Evolutionary conservation across 2,797 vertebrate genomes (phyloP).

Genomic region (Vultur gryphus): DNA sequence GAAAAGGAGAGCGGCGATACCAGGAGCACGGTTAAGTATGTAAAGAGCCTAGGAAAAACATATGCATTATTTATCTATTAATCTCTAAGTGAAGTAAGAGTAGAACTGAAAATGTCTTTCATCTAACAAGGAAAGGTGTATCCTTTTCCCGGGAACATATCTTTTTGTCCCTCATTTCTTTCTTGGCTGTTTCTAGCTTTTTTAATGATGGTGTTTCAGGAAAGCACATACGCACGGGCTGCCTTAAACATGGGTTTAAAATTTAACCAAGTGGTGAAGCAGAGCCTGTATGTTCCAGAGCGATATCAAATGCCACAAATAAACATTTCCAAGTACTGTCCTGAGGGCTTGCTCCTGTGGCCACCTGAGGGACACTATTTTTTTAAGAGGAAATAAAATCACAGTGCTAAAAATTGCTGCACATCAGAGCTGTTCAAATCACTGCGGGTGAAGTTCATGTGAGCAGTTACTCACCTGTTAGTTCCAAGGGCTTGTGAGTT

Average conservation of each 20-base stretch:
- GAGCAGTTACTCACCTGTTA: neutral
- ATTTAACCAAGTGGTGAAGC: neutral
- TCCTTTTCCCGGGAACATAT: fast-evolving
- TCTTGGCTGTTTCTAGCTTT: neutral
- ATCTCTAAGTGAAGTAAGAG: neutral
- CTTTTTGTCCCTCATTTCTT: neutral
- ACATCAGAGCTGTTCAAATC: neutral
- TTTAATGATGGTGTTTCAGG: neutral
- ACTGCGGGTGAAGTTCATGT: neutral
- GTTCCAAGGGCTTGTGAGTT: neutral
- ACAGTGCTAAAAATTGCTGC: neutral
- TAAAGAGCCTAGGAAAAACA: neutral
- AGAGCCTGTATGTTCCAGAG: neutral
- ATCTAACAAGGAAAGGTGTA: neutral
- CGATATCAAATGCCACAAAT: neutral
- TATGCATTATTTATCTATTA: neutral
- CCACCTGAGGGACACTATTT: neutral
- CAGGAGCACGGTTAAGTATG: fast-evolving
- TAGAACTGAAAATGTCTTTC: neutral
- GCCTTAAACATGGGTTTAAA: neutral
- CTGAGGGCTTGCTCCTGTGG: neutral
- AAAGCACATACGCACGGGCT: fast-evolving
- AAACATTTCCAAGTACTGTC: neutral
- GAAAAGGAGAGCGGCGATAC: neutral
- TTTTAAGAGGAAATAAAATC: neutral